phyloP scores from a whole-genome alignment of 2,797 vertebrate genomes.

The Falco berigora region DNA sequence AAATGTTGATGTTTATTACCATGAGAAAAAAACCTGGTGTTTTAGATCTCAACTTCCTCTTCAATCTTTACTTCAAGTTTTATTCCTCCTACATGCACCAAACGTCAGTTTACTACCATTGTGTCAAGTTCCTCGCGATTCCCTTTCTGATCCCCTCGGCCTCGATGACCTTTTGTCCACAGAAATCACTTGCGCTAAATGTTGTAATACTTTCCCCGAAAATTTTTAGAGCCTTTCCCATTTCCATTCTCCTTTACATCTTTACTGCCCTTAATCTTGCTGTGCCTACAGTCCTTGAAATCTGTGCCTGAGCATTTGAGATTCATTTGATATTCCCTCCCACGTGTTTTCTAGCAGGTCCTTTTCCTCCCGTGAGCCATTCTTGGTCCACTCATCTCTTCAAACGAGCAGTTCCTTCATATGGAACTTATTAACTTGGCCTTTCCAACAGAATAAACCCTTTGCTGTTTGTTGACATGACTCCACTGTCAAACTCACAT shows the following conservation, averaged over 20 bases:
- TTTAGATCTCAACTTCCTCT: not conserved
- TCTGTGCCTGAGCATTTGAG: not conserved
- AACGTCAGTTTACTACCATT: not conserved
- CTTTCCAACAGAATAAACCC: not conserved
- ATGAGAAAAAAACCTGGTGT: accelerated
- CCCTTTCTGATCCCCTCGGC: not conserved
- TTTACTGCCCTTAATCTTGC: not conserved
- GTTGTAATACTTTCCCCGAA: not conserved
- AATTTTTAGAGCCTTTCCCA: not conserved
- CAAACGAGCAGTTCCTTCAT: not conserved
- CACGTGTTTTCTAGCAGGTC: not conserved
- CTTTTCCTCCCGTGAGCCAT: not conserved
- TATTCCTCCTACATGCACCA: not conserved
- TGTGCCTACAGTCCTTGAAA: not conserved
- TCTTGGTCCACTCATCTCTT: not conserved
- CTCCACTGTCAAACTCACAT: not conserved
- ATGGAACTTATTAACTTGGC: not conserved
- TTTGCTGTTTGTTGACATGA: not conserved
- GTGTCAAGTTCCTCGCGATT: not conserved
- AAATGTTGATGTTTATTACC: not conserved
- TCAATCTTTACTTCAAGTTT: not conserved
- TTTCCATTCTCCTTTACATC: not conserved
- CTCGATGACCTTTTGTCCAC: not conserved
- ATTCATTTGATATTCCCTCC: not conserved
- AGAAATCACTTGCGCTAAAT: not conserved